phyloP scores from a whole-genome alignment of 1,140 invertebrate genomes.

The Pseudomyrmex dendroicus region DNA sequence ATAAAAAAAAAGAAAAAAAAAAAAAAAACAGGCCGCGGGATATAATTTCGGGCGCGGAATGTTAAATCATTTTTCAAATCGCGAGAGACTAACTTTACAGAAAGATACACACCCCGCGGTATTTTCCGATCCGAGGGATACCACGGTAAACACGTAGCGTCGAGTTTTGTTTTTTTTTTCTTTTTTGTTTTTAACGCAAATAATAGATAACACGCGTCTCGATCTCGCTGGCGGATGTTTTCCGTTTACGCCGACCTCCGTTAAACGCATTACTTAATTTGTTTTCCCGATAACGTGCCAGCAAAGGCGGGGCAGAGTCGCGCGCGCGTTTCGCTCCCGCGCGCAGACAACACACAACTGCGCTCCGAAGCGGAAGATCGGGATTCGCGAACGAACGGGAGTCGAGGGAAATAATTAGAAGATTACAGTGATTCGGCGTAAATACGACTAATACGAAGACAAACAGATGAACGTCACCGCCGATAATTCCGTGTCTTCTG shows the following conservation, averaged over 20 bases:
- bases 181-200: conserved; percentile 17
- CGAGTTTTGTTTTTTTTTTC: conserved; percentile 23
- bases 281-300: background rate
- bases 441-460: conserved; percentile 39
- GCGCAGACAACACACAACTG: background rate
- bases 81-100: background rate
- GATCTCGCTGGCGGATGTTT: conserved; percentile 24
- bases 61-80: background rate
- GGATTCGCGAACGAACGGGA: background rate
- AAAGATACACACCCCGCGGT: conserved; percentile 33
- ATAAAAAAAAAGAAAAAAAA: too few species aligned
- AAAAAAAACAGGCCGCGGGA: background rate
- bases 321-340: too few species aligned
- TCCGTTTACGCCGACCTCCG: background rate
- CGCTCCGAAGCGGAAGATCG: background rate
- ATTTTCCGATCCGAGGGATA: conserved; percentile 48
- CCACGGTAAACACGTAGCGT: conserved; percentile 24
- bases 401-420: conserved; percentile 47
- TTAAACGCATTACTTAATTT: conserved; percentile 34
- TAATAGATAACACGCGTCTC: conserved; percentile 35
- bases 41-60: background rate
- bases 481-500: conserved; percentile 15
- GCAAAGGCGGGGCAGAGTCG: too few species aligned
- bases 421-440: conserved; percentile 33
- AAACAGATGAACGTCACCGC: conserved; percentile 32